Percentiles rank a stretch among this genome's conserved stretches.
These are phyloP conservation scores for Scaptomyza hsui DNA, from an alignment of 1,140 invertebrate genomes.

Conservation along the genomic window DNA sequence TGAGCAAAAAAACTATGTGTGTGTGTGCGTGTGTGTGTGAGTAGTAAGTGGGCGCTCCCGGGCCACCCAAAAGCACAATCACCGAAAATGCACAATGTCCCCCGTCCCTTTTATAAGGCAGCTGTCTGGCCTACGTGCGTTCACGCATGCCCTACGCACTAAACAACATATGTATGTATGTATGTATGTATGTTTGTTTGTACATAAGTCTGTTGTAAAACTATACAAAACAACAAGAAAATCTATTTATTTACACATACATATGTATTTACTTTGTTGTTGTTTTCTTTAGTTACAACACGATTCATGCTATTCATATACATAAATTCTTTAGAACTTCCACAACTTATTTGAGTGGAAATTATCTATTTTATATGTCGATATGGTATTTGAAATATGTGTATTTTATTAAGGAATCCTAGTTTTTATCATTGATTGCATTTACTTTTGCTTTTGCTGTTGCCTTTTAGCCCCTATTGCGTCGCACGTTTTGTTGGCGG, in stretches of 20 bases:
- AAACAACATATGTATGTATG: neutral
- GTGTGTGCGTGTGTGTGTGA: conserved; percentile 31
- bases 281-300: conserved; percentile 15
- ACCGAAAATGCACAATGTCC: conserved; percentile 24
- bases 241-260: conserved; percentile 59
- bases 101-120: neutral
- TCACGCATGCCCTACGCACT: conserved; percentile 51
- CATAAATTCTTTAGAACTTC: neutral
- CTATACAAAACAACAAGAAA: conserved; percentile 45
- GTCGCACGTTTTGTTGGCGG: conserved; percentile 55
- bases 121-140: conserved; percentile 61
- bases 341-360: neutral
- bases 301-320: no score
- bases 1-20: conserved; percentile 20
- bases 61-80: conserved; percentile 35
- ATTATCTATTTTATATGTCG: neutral
- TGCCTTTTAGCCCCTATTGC: conserved; percentile 41
- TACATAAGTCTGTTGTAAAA: conserved; percentile 32
- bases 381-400: neutral
- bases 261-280: no score
- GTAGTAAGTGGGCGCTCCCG: conserved; percentile 29
- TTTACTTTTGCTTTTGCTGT: conserved; percentile 9
- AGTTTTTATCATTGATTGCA: conserved; percentile 38
- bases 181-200: no score
- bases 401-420: neutral